Conservation (phyloP, 2,888 invertebrate genomes). For the Himalopsyche kuldschensis region DNA sequence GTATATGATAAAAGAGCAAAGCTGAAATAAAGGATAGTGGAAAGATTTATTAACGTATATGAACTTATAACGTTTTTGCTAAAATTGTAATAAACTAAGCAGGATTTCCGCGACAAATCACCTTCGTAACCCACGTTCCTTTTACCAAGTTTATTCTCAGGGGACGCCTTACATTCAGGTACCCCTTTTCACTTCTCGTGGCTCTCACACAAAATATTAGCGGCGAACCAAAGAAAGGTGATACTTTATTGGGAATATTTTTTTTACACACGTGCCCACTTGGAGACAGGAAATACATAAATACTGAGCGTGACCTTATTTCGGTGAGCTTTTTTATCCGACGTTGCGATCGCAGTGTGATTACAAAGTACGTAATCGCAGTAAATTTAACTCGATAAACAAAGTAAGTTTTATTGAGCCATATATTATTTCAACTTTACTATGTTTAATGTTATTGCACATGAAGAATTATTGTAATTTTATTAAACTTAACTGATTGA, state of each 20-base stretch:
- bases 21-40: too few relatives aligned
- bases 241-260: background rate
- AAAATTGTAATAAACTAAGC: too few relatives aligned
- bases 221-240: background rate
- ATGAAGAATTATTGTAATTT: too few relatives aligned
- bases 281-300: background rate
- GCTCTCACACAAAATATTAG: background rate
- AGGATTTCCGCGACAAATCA: conserved; percentile 18
- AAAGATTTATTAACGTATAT: too few relatives aligned
- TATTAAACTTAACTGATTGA: too few relatives aligned
- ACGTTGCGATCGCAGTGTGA: background rate
- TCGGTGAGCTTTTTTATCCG: background rate
- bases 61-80: too few relatives aligned
- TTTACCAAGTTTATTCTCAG: conserved; percentile 19
- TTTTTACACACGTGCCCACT: background rate
- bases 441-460: too few relatives aligned
- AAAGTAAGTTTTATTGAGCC: background rate
- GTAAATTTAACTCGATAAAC: background rate
- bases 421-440: too few relatives aligned
- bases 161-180: conserved; percentile 6
- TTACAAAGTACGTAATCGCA: background rate
- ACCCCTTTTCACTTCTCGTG: background rate
- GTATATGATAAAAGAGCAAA: too few relatives aligned
- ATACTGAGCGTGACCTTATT: background rate
- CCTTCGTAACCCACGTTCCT: conserved; percentile 22